A percentile compares a stretch with the other conserved stretches of the same genome.
These are phyloP conservation scores for Melinaea marsaeus DNA, from an alignment of 2,888 invertebrate genomes.

Conservation along the genomic window DNA sequence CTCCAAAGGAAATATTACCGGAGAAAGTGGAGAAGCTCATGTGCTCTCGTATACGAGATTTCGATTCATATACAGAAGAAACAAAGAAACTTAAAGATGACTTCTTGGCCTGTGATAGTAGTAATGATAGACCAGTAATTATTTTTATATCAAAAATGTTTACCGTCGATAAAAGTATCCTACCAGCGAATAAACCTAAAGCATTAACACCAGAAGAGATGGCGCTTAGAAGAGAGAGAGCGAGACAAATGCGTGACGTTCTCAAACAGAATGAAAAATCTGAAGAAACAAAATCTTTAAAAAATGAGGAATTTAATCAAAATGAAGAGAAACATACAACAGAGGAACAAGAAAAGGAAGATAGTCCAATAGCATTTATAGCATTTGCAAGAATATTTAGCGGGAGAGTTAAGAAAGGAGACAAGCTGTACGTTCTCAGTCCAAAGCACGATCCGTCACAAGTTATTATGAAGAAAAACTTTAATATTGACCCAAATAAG, in stretches of 20 bases:
- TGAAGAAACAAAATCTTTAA: conserved; percentile 35
- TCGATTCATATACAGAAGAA: conserved; percentile 81
- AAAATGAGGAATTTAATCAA: conserved; percentile 42
- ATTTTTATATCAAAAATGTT: conserved; percentile 95
- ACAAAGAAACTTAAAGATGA: conserved; percentile 84
- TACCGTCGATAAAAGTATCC: conserved; percentile 83
- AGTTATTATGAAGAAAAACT: conserved; percentile 65
- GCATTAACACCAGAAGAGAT: conserved; percentile 87
- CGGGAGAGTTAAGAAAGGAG: conserved; percentile 87
- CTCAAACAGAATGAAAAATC: conserved; percentile 53
- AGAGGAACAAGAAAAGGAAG: conserved; percentile 57
- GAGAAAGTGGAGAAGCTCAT: conserved; percentile 91
- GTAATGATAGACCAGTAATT: conserved; percentile 81
- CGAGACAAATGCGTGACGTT: conserved; percentile 81
- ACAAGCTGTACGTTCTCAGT: conserved; percentile 88
- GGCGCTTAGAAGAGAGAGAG: conserved; percentile 80
- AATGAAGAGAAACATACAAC: conserved; percentile 53
- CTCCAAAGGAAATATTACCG: conserved; percentile 85
- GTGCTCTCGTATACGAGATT: conserved; percentile 83
- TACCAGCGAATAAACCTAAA: conserved; percentile 89
- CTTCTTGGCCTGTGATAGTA: conserved; percentile 82
- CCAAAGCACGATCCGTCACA: conserved; percentile 91
- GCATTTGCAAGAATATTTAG: conserved; percentile 96
- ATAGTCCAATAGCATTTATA: conserved; percentile 84
- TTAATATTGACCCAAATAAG: conserved; percentile 62